These are phyloP conservation scores for Plectus sambesii DNA, from an alignment of 1,140 invertebrate species.

Conservation along the genomic window DNA sequence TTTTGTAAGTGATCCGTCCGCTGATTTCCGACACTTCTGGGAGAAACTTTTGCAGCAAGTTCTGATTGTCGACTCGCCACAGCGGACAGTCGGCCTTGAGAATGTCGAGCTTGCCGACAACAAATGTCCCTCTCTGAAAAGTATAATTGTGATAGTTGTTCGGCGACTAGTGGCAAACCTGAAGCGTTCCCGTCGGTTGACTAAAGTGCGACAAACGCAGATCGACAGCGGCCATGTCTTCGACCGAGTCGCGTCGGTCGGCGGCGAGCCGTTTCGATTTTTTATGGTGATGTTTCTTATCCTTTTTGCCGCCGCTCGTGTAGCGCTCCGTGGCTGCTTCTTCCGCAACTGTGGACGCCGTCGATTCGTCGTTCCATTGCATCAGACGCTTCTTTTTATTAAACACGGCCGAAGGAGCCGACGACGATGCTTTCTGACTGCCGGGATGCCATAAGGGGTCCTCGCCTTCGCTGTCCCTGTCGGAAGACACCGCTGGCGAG, in stretches of 20 bases:
- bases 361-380: conserved; percentile 17
- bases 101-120: conserved; percentile 25
- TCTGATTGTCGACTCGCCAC: conserved; percentile 31
- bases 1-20: conserved; percentile 16
- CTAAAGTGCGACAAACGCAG: conserved; percentile 18
- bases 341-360: no score
- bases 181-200: conserved; percentile 17
- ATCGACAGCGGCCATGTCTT: conserved; percentile 9
- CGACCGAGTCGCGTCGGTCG: conserved; percentile 7
- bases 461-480: conserved; percentile 4
- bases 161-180: not conserved
- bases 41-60: conserved; percentile 29
- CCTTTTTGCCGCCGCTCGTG: not conserved
- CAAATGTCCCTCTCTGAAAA: conserved; percentile 30
- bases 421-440: not conserved
- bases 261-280: not conserved
- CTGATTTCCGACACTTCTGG: conserved; percentile 4
- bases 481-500: conserved; percentile 9
- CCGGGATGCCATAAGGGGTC: conserved; percentile 1
- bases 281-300: not conserved
- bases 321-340: conserved; percentile 4
- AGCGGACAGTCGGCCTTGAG: conserved; percentile 25
- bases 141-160: not conserved
- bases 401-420: not conserved
- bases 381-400: conserved; percentile 13